A percentile compares a stretch with the other conserved stretches of the same genome.
phyloP scores from a whole-genome alignment of 1,140 invertebrate species.

The Venustaconcha ellipsiformis region DNA sequence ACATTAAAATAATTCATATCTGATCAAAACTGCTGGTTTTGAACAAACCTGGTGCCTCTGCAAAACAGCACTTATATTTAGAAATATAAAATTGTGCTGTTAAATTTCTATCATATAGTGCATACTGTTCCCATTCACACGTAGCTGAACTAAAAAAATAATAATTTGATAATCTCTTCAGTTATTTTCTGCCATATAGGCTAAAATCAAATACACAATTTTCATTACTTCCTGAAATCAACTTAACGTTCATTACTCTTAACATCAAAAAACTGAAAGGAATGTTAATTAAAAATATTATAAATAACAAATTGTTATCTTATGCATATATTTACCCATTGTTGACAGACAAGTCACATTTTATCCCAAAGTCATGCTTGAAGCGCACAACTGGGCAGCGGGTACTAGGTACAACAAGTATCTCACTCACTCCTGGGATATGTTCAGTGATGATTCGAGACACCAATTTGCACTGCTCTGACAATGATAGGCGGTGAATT shows the following conservation, averaged over 20 bases:
- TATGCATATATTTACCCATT: conserved; percentile 51
- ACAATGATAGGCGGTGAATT: conserved; percentile 34
- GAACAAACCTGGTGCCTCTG: no score
- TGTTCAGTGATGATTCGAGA: conserved; percentile 46
- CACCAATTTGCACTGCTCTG: conserved; percentile 48
- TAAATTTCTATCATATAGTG: no score
- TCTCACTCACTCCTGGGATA: conserved; percentile 39
- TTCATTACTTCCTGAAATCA: background rate
- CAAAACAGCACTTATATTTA: no score
- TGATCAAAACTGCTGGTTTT: no score
- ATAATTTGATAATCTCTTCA: background rate
- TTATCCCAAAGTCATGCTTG: conserved; percentile 51
- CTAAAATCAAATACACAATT: background rate
- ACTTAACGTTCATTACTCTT: background rate
- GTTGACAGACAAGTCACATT: conserved; percentile 63
- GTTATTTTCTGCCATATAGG: background rate
- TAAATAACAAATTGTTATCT: background rate
- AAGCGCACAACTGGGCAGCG: conserved; percentile 63
- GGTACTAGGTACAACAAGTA: conserved; percentile 48
- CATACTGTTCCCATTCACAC: no score
- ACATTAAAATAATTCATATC: no score
- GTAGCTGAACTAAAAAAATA: no score
- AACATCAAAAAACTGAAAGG: background rate
- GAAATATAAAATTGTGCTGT: no score
- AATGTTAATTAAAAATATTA: background rate